phyloP scores from a whole-genome alignment of 2,888 invertebrate species.

The Pemphredon lugubris region DNA sequence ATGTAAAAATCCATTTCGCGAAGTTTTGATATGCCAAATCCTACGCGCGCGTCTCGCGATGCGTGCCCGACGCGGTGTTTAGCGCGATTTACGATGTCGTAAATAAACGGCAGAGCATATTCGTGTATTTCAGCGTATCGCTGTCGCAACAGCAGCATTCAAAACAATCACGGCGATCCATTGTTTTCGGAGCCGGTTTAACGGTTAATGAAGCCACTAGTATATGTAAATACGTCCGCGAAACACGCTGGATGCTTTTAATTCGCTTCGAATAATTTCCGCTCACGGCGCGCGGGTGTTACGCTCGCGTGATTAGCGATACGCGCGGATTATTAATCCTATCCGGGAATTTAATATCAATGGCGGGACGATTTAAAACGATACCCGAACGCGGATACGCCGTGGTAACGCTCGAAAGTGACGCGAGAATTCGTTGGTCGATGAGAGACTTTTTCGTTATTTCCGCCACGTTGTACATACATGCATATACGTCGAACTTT shows the following conservation, averaged over 20 bases:
- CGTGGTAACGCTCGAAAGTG: not conserved
- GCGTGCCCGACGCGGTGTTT: no score
- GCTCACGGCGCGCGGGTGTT: not conserved
- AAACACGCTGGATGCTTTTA: constrained; percentile 11
- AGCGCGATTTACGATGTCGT: no score
- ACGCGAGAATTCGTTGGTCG: constrained; percentile 3
- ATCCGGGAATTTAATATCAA: constrained; percentile 4
- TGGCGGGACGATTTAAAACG: not conserved
- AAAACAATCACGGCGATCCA: constrained; percentile 24
- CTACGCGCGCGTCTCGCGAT: no score
- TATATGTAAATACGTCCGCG: constrained; percentile 9
- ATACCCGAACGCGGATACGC: not conserved
- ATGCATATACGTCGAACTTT: constrained; percentile 18
- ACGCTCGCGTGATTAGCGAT: constrained; percentile 5
- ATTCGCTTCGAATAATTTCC: constrained; percentile 17
- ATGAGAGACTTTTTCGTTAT: no score
- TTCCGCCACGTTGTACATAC: constrained; percentile 28
- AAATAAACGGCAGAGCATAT: constrained; percentile 19
- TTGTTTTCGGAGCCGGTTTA: constrained; percentile 29
- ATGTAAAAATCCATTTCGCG: no score
- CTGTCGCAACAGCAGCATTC: not conserved
- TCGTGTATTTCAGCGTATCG: constrained; percentile 1
- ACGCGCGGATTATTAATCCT: not conserved
- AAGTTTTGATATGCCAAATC: no score
- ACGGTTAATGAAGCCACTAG: constrained; percentile 28